Conservation (phyloP, 1,140 invertebrate species). For the Calephelis nemesis region DNA sequence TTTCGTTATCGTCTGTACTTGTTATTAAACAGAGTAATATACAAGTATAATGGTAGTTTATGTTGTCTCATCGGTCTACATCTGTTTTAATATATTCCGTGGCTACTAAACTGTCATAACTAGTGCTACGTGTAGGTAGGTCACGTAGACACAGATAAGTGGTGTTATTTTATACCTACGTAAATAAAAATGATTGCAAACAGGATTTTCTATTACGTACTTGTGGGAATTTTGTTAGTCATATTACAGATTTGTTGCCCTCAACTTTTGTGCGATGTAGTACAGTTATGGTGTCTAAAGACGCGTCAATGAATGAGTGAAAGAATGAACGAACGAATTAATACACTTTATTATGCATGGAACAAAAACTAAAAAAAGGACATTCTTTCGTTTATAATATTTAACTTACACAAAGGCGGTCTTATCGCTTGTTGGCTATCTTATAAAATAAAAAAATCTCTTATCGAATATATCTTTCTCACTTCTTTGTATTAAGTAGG, state of each 20-base stretch:
- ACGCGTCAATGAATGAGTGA: no score
- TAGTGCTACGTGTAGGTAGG: conserved; percentile 57
- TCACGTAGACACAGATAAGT: conserved; percentile 61
- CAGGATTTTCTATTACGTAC: background rate
- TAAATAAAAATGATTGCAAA: conserved; percentile 4
- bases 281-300: no score
- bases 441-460: no score
- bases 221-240: conserved; percentile 1
- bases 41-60: conserved; percentile 19
- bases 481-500: no score
- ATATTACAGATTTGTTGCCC: background rate
- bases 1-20: conserved; percentile 2
- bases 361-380: no score
- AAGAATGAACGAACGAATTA: no score
- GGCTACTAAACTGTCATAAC: conserved; percentile 37
- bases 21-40: conserved; percentile 4
- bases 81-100: conserved; percentile 40
- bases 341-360: no score
- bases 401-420: no score
- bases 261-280: no score
- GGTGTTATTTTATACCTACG: conserved; percentile 14
- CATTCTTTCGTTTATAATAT: no score
- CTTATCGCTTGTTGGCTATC: no score
- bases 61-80: conserved; percentile 35
- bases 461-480: no score